phyloP scores from a whole-genome alignment of 2,797 vertebrate species.

The Steatocranus sp. region DNA sequence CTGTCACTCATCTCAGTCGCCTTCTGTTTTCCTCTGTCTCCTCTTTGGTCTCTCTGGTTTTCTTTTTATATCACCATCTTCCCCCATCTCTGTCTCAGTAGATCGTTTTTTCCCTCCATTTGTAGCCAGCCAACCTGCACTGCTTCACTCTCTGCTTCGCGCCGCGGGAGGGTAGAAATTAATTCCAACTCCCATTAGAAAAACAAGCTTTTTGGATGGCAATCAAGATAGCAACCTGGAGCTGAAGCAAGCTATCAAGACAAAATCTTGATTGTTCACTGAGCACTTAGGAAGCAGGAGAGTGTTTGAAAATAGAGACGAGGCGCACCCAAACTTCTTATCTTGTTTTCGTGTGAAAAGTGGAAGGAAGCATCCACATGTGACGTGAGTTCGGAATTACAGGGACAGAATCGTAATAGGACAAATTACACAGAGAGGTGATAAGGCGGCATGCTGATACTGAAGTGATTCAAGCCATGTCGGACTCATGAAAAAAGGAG shows the following conservation, averaged over 20 bases:
- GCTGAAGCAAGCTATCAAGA: conserved; percentile 4
- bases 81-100: background rate
- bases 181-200: conserved; percentile 40
- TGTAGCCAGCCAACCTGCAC: background rate
- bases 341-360: conserved; percentile 33
- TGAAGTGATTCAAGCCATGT: background rate
- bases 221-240: conserved; percentile 41
- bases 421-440: conserved; percentile 25
- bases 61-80: background rate
- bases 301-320: conserved; percentile 54
- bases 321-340: conserved; percentile 48
- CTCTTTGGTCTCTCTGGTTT: background rate
- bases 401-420: conserved; percentile 31
- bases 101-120: background rate
- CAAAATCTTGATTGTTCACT: conserved; percentile 46
- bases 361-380: conserved; percentile 40
- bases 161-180: conserved; percentile 10
- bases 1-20: conserved; percentile 1
- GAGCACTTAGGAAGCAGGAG: conserved; percentile 26
- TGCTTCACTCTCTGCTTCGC: background rate
- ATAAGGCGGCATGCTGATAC: conserved; percentile 12
- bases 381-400: conserved; percentile 23
- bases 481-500: background rate
- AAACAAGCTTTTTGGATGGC: conserved; percentile 39
- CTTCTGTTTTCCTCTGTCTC: background rate